These are phyloP conservation scores for Meganola albula DNA, from an alignment of 2,888 invertebrate species.

Conservation along the genomic window DNA sequence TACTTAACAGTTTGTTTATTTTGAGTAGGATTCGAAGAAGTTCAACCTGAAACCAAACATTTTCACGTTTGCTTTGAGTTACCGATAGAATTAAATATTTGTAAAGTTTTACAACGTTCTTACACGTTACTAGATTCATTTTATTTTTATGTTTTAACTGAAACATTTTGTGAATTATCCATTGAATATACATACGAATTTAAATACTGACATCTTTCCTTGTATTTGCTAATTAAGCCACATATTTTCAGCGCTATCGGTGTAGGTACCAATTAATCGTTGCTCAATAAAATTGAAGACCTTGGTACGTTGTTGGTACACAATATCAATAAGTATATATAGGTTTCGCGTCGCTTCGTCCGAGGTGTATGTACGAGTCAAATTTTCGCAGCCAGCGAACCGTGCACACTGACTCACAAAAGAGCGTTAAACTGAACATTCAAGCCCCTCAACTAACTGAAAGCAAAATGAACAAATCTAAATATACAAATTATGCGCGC, in stretches of 20 bases:
- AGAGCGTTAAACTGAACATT: conserved; percentile 54
- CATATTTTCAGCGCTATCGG: not conserved
- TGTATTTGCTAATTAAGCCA: too few species aligned
- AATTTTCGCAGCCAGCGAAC: conserved; percentile 69
- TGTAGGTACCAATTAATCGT: not conserved
- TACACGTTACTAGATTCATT: too few species aligned
- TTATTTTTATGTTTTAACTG: too few species aligned
- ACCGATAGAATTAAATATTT: too few species aligned
- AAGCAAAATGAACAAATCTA: conserved; percentile 31
- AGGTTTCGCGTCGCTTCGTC: conserved; percentile 29
- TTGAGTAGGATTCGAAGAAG: conserved; percentile 46
- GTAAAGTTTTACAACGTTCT: too few species aligned
- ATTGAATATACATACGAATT: too few species aligned
- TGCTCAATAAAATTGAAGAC: not conserved
- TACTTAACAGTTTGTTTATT: conserved; percentile 38
- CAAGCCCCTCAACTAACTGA: conserved; percentile 39
- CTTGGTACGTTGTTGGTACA: conserved; percentile 9
- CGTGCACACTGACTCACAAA: conserved; percentile 63
- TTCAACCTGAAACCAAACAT: conserved; percentile 52
- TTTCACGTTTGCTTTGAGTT: conserved; percentile 36
- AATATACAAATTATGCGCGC: conserved; percentile 11
- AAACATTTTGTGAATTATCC: too few species aligned
- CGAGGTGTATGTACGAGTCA: conserved; percentile 39
- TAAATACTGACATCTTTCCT: too few species aligned
- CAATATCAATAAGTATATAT: conserved; percentile 22